Evolutionary conservation across 2,888 invertebrate genomes (phyloP).

Genomic region (Lottia scabra): DNA sequence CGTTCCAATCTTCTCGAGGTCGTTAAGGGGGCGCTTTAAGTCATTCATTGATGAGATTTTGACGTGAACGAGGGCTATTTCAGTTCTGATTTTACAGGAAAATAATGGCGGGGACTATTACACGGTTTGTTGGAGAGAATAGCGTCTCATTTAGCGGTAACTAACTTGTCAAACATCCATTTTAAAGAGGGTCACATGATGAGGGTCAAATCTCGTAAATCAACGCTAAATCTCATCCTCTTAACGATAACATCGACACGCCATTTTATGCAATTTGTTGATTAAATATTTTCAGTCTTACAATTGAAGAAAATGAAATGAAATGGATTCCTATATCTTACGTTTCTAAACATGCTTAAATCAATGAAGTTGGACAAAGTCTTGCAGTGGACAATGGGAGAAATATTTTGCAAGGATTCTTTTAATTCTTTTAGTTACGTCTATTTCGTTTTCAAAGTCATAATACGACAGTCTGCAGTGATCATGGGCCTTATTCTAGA

Average conservation of each 20-base stretch:
- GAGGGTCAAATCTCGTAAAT: constrained; percentile 5
- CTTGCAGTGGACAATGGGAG: too few relatives aligned
- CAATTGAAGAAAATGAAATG: too few relatives aligned
- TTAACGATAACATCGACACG: background rate
- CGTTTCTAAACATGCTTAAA: too few relatives aligned
- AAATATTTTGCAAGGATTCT: too few relatives aligned
- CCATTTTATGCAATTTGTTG: background rate
- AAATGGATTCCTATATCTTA: too few relatives aligned
- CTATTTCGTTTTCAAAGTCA: too few relatives aligned
- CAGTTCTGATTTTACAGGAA: background rate
- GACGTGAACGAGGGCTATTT: background rate
- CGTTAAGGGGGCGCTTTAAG: constrained; percentile 4
- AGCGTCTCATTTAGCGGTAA: background rate
- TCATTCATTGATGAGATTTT: background rate
- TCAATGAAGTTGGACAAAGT: too few relatives aligned
- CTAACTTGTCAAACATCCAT: background rate
- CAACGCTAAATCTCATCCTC: background rate
- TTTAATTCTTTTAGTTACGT: too few relatives aligned
- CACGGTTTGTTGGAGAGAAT: background rate
- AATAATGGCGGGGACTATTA: background rate
- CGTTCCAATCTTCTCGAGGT: background rate
- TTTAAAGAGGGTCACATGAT: constrained; percentile 5
- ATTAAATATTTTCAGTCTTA: background rate
- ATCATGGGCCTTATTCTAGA: too few relatives aligned
- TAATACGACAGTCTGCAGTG: too few relatives aligned